Base-by-base conservation (phyloP, 1,140 invertebrate species). In the Philopotamus ludificatus region DNA sequence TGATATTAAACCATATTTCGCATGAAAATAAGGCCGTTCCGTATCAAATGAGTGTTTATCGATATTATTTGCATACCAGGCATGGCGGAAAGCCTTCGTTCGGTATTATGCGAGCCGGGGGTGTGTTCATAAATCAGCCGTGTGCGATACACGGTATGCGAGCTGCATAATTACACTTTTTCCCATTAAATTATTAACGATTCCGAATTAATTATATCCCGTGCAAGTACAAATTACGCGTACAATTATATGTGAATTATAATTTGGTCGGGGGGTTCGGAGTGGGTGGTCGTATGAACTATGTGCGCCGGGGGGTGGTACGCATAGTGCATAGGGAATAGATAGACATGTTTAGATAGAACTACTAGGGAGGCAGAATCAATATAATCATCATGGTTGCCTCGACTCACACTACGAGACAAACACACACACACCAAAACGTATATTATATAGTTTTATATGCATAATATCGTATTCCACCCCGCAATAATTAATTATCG, bases 331-430 rank as follows among this genome's bases (percentile, higher is more conserved):
- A 3, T 9, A 34, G 47, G 47, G 47, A 34, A 34, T 34, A 34
- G 28, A 34, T 34, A 34, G 28, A 34, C 28, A 34, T 34, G 28
- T 34, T 34, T 34, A 34, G 28, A 34, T 34, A 34, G 28, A 34
- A 34, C 28, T 34, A 34, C 4, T 4, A 34, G 12, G 51, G 23
- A 28, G 23, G 22, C 54, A 57, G 15, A 57, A 57, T 57, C 54
- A 57, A 57, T 57, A 57, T 57, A 57, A 57, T 57, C 54, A 57
- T 57, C 54, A 57, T 57, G 54, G 54, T 41, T 15, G 54, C 54
- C 26, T 34, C n/a, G 28, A 34, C 28, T 34, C 4, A 34, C 28
- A 34, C 28, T 12, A 12, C 4, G 4, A 34, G 12, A 34, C 28
- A 12, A 34, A 12, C 12, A 34, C 12, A 34, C 28, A 4, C 28